Evolutionary conservation across 2,113 vertebrate species (phyloP).

Genomic region (Motacilla tschutschensis): DNA sequence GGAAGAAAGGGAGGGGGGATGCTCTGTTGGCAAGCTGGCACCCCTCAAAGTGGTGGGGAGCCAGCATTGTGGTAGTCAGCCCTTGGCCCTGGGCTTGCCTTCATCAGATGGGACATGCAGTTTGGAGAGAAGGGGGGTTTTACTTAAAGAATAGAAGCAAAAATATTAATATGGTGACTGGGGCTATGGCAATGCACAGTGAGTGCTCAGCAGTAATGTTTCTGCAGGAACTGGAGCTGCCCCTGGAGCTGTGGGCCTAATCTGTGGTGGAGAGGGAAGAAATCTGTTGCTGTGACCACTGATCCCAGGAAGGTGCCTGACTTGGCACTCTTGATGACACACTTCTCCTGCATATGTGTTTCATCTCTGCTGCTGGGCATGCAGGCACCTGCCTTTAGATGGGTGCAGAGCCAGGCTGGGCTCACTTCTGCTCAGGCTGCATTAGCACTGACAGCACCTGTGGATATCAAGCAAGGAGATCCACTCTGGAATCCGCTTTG

Average conservation of each 20-base stretch:
- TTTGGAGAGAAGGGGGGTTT: neutral
- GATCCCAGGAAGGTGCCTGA: neutral
- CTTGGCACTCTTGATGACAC: neutral
- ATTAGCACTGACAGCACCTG: fast-evolving
- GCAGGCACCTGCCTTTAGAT: neutral
- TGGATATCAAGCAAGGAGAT: neutral
- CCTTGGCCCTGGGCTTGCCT: neutral
- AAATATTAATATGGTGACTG: neutral
- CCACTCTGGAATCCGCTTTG: neutral
- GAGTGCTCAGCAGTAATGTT: fast-evolving
- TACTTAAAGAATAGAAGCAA: neutral
- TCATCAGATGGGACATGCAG: neutral
- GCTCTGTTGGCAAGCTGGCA: neutral
- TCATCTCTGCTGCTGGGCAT: neutral
- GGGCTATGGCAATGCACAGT: fast-evolving
- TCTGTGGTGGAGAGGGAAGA: neutral
- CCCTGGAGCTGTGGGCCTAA: neutral
- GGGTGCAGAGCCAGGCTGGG: neutral
- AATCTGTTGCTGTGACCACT: neutral
- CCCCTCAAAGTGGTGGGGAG: fast-evolving
- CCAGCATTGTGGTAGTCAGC: neutral
- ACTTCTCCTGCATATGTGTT: neutral
- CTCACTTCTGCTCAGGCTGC: neutral
- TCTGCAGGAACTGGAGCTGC: neutral
- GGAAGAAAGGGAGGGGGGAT: neutral